Evolutionary conservation across 2,113 vertebrate genomes (phyloP), one percentile per base, ranked within the genome.

Genomic region (Morone saxatilis): DNA sequence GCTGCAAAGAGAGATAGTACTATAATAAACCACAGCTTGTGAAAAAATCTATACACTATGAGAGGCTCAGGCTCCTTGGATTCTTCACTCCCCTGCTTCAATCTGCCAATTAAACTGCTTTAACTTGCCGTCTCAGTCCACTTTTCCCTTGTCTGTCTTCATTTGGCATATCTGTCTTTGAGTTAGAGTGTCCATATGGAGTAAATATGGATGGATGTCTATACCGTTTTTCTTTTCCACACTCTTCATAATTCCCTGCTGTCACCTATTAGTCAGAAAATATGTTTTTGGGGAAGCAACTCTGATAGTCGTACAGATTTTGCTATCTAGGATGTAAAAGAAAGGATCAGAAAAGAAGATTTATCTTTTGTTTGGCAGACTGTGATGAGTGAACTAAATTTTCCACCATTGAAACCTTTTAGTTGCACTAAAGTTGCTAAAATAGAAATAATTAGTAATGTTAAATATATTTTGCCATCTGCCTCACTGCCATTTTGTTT

Each of bases 21-120:
- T 14, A 43, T 19, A 74, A 36, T 17, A 43, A 40, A 63, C 17
- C 8, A n/a, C n/a, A 36, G 7, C 14, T 75, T 56, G 10, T 36
- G 60, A 70, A 80, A 3, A 9, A 63, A 81, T 70, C 41, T 14
- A 6, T 31, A 43, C 17, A 20, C 48, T 7, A 40, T 41, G 13
- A 80, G 11, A 62, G 45, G 54, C 38, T 72, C 31, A 8, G 45
- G n/a, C 20, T 71, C 47, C 7, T 54, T 47, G 69, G 20, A 41
- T 57, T 67, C 38, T 48, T 51, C 25, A 62, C 20, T 72, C 6
- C 3, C 2, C 14, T 45, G 22, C 22, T 78, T 63, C n/a, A 41
- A 4, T 60, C 45, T 48, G 45, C n/a, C 71, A 63, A 83, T 73
- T 70, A 84, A 72, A 50, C 50, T 61, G 31, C 62, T 71, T 62